A percentile compares a stretch with the other conserved stretches of the same genome.
phyloP scores from a whole-genome alignment of 2,113 vertebrate species.

The Talpa occidentalis region DNA sequence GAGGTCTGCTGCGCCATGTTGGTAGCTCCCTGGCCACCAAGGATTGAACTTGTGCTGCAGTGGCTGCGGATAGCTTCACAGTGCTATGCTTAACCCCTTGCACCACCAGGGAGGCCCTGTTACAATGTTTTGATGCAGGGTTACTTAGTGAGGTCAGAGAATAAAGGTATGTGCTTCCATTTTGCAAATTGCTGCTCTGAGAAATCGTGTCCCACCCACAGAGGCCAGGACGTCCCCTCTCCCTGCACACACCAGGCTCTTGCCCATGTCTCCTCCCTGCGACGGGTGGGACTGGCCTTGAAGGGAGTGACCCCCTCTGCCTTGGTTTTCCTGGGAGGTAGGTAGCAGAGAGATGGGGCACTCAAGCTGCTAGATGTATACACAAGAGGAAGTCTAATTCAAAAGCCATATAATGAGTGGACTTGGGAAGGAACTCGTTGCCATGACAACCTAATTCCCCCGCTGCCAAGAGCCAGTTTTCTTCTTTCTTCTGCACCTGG shows the following conservation, averaged over 20 bases:
- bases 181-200: not conserved
- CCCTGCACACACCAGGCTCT: not conserved
- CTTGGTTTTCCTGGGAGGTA: not conserved
- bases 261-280: not conserved
- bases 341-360: fast-evolving
- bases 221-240: not conserved
- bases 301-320: not conserved
- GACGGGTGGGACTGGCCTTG: not conserved
- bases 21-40: too few relatives aligned
- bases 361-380: not conserved
- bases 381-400: conserved; percentile 58
- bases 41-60: too few relatives aligned
- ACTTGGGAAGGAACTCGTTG: conserved; percentile 70
- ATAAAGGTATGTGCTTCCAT: not conserved
- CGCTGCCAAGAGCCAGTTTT: conserved; percentile 42
- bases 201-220: not conserved
- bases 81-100: too few relatives aligned
- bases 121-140: too few relatives aligned
- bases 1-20: too few relatives aligned
- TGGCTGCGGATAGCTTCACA: too few relatives aligned
- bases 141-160: not conserved
- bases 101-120: too few relatives aligned
- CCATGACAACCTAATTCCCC: conserved; percentile 76
- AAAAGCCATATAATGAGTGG: conserved; percentile 61
- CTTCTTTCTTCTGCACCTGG: conserved; percentile 71